Evolutionary conservation across 2,888 invertebrate genomes (phyloP), one percentile per base, ranked within the genome.

Genomic region (Therioaphis trifolii): DNA sequence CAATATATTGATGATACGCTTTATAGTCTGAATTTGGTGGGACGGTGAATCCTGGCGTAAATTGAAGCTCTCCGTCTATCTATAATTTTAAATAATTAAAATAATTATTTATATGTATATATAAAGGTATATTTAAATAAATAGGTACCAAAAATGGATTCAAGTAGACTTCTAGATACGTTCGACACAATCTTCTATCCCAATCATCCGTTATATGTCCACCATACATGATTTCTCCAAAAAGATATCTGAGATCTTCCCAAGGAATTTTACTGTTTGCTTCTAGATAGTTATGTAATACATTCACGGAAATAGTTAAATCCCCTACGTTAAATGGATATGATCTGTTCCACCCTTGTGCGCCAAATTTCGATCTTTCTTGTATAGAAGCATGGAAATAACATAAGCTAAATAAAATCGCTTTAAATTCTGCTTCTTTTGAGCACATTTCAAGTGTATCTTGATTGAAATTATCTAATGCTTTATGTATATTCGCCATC

Each of bases 151-250:
- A 90, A 87, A 96, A 95, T 0, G 95, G 92, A 87, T 94, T 93
- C 92, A 98, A 93, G 88, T 94, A 97, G 88, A 96, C 96, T 86
- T 94, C 91, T 69, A 98, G 90, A 89, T 95, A 96, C 0, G 94
- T 95, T 77, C 93, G 91, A 87, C 97, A 98, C 4, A 98, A 91
- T 58, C 95, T 90, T 71, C 97, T 90, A 89, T 98, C 97, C 96
- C 97, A 97, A 89, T 98, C 97, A 88, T 98, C 97, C 0, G 97
- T 97, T 87, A 98, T 97, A 88, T 98, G 98, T 0, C 98, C 98
- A 1, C 97, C 97, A 88, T 98, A 98, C 97, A 98, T 97, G 87
- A 98, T 98, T 90, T 98, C 97, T 0, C 97, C 98, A 88, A 98
- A 97, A 27, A 98, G 90, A 88, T 97, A 98, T 1, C 97, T 92